Percentiles rank a stretch among this genome's conserved stretches.
Evolutionary conservation across 2,113 vertebrate genomes (phyloP).

Genomic region (Numida meleagris): DNA sequence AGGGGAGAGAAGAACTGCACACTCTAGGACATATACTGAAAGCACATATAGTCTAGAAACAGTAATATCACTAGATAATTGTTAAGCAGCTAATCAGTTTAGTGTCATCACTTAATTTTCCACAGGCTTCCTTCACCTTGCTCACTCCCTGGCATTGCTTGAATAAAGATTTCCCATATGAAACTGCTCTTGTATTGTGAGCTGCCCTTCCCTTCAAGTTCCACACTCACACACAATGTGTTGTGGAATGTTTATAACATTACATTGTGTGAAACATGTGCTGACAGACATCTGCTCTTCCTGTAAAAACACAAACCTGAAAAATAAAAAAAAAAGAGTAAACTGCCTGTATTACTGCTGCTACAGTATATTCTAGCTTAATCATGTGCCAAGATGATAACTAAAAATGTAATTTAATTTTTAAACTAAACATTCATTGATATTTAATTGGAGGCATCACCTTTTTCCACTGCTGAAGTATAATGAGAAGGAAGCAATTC

Average conservation of each 20-base stretch:
- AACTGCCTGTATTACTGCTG: not conserved
- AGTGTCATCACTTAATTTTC: not conserved
- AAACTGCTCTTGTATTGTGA: not conserved
- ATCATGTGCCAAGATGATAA: not conserved
- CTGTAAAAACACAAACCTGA: not conserved
- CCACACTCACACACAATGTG: not conserved
- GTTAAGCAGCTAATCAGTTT: not conserved
- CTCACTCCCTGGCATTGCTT: not conserved
- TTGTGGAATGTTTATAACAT: not conserved
- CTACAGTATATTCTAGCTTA: not conserved
- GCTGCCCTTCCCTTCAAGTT: not conserved
- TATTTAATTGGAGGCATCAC: slow-evolving; percentile 49
- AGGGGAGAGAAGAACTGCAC: not conserved
- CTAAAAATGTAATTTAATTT: slow-evolving; percentile 56
- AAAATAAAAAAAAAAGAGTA: not conserved
- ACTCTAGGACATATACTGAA: not conserved
- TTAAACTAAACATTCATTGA: slow-evolving; percentile 50
- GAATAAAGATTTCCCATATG: not conserved
- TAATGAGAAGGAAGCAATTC: slow-evolving; percentile 50
- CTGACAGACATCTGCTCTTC: not conserved
- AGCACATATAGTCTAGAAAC: not conserved
- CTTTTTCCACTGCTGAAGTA: slow-evolving; percentile 13
- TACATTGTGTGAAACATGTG: not conserved
- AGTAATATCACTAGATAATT: not conserved
- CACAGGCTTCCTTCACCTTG: not conserved